Evolutionary conservation across 92 coral and sea anemone genomes (phyloP), one percentile per base, ranked within the genome.

Genomic region (Blastomussa wellsi): DNA sequence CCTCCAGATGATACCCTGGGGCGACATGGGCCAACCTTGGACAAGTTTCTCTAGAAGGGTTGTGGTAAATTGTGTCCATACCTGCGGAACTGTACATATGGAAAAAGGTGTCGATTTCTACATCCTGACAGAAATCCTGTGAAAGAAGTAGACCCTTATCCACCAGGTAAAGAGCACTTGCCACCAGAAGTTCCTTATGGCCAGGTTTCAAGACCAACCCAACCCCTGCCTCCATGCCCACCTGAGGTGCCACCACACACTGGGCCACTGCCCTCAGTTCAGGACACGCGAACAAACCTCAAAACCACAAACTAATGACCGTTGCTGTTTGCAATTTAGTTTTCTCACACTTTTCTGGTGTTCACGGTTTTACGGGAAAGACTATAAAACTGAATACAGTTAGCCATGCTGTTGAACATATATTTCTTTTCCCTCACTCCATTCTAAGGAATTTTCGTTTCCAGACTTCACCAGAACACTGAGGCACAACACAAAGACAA

Each of bases 1-100:
- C 99, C 98, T 3, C 99, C 99, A 5, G 99, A 97, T 69, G 99
- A 97, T n/a, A 98, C 99, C 12, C 37, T 83, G 13, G 99, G 99
- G 2, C 91, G 98, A 28, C 91, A 91, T 87, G 99, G 98, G 3
- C 99, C 98, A 19, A 91, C 85, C 38, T 88, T 97, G 19, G 89
- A 93, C 42, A 98, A 97, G 75, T 95, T 95, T 69, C 84, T 97
- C n/a, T 87, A 92, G 7, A 93, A 88, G 82, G 99, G 99, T 0
- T 91, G 91, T 57, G 95, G 97, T 10, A 91, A 94, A 88, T 64
- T 89, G 57, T 95, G 98, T 42, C 97, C 97, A 7, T 95, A 95
- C 84, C 97, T 94, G 26, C 89, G 95, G 9, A 88, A 92, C 37
- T 95, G 98, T 78, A 95, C 98, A 14, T 95, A 93, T 84, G 98